Evolutionary conservation across 2,888 invertebrate genomes (phyloP).

Genomic region (Ophraella communa): DNA sequence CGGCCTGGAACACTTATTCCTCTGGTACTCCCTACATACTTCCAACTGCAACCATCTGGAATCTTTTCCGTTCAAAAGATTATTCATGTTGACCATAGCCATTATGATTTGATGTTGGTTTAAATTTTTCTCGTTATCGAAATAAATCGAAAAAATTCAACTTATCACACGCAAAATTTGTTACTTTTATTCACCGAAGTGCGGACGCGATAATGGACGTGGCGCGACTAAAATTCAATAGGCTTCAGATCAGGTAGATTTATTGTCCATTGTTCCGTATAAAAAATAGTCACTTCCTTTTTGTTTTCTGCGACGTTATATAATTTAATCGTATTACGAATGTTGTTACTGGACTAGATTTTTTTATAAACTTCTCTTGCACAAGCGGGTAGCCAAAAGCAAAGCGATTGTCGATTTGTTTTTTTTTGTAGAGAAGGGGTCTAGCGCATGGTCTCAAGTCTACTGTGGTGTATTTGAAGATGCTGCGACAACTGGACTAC

Average conservation of each 20-base stretch:
- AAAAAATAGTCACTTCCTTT: conserved; percentile 47
- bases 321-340: conserved; percentile 13
- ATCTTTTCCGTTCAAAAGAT: conserved; percentile 97
- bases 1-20: conserved; percentile 98
- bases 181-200: conserved; percentile 26
- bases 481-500: conserved; percentile 47
- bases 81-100: conserved; percentile 97
- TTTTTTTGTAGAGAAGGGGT: conserved; percentile 42
- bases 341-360: conserved; percentile 37
- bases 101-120: conserved; percentile 53
- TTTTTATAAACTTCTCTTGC: conserved; percentile 47
- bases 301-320: conserved; percentile 27
- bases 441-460: conserved; percentile 59
- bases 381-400: conserved; percentile 59
- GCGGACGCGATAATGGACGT: conserved; percentile 37
- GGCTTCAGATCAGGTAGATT: conserved; percentile 52
- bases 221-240: conserved; percentile 46
- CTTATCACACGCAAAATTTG: conserved; percentile 28
- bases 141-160: conserved; percentile 27
- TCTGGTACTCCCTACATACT: conserved; percentile 99
- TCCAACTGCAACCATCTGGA: conserved; percentile 99
- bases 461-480: conserved; percentile 47
- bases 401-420: conserved; percentile 55
- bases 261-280: conserved; percentile 54
- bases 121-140: conserved; percentile 10